Base-by-base conservation (phyloP, 2,888 invertebrate species). In the Ornithoptera alexandrae region DNA sequence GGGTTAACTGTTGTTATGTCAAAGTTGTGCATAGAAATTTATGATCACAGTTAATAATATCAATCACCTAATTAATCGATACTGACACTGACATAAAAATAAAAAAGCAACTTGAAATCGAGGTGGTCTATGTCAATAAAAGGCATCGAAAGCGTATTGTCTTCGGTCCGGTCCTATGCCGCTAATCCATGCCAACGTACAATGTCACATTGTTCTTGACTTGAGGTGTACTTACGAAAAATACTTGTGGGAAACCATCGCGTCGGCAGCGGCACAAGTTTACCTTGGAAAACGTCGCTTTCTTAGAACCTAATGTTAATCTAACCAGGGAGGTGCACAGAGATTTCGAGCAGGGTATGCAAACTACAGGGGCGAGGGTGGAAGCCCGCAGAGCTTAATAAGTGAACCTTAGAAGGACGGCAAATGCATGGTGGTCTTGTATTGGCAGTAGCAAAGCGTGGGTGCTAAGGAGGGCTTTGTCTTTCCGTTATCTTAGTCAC, bases 121-220 rank as follows among this genome's bases (percentile, higher is more conserved):
- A 65, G 5, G 65, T 67, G 69, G 46, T 46, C 62, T 61, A 67
- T 62, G 62, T 56, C 66, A 67, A 67, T 64, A 57, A 64, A 67
- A 66, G 67, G 58, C 70, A 62, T 58, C 36, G 18, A 46, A 67
- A 50, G 20, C 60, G 62, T 61, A 70, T 73, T 70, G 67, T 71
- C 65, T 73, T 58, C 46, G 50, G 69, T 65, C 69, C 71, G 76
- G 76, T 77, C 68, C 74, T 77, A 77, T 74, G 78, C 71, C 76
- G 72, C 71, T 77, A 80, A 79, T 80, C 74, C 72, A 76, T 80
- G 74, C 76, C 73, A 75, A 72, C 71, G 75, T 71, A 76, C 76
- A 82, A 82, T 78, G 76, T 73, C 69, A 72, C 70, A 76, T 81
- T 82, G 79, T 80, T 79, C 74, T 75, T 71, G 62, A 68, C 53